Evolutionary conservation across 2,113 vertebrate genomes (phyloP).

Genomic region (Bombycilla garrulus): DNA sequence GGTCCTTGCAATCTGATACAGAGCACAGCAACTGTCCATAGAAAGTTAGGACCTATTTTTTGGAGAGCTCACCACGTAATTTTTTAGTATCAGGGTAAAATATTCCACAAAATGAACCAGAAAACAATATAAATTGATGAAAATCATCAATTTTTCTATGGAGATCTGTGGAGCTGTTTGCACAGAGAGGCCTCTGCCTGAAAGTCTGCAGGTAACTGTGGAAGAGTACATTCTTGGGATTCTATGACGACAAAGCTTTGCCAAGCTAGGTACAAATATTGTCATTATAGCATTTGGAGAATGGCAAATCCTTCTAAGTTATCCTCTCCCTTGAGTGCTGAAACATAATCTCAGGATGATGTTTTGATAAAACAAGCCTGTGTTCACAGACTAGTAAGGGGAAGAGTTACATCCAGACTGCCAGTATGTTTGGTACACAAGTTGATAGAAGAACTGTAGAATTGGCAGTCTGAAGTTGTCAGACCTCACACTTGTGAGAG

Average conservation of each 20-base stretch:
- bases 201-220: not conserved
- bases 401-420: not conserved
- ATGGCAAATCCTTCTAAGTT: not conserved
- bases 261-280: not conserved
- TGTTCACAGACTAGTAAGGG: not conserved
- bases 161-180: not conserved
- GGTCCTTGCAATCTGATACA: not conserved
- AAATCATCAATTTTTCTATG: not conserved
- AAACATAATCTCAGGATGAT: not conserved
- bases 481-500: not conserved
- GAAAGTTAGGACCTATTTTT: not conserved
- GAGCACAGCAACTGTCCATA: not conserved
- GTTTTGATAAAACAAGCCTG: not conserved
- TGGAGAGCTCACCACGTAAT: not conserved
- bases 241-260: not conserved
- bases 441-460: not conserved
- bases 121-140: not conserved
- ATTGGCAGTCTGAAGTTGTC: not conserved
- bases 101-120: not conserved
- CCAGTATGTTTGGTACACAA: not conserved
- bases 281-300: not conserved
- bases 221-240: not conserved
- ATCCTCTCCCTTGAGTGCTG: not conserved
- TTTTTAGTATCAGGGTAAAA: constrained; percentile 11
- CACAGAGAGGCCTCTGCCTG: not conserved